Percentiles rank a stretch among this genome's conserved stretches.
These are phyloP conservation scores for Andrena fulva DNA, from an alignment of 2,888 invertebrate species.

Conservation along the genomic window DNA sequence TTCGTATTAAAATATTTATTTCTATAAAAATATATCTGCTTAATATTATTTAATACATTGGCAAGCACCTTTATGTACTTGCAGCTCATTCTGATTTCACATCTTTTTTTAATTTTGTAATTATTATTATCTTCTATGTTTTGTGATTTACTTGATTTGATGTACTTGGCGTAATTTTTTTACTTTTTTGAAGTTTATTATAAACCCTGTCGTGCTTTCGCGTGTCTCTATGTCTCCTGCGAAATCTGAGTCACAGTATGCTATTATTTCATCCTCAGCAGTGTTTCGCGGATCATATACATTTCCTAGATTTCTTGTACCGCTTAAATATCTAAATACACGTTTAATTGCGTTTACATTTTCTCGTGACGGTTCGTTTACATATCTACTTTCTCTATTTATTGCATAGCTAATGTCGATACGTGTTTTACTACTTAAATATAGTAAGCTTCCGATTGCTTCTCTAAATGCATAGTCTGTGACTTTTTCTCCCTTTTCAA, in stretches of 20 bases:
- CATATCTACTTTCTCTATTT: constrained; percentile 12
- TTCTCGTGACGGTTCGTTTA: background rate
- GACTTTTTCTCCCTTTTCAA: background rate
- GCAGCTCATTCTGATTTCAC: too few species aligned
- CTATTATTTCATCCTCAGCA: background rate
- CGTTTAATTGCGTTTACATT: constrained; percentile 11
- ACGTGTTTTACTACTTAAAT: background rate
- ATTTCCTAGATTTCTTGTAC: constrained; percentile 25
- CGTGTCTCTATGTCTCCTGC: background rate
- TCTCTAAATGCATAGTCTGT: background rate
- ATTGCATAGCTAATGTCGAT: constrained; percentile 1
- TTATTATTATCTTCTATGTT: too few species aligned
- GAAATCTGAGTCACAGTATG: background rate
- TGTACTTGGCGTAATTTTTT: too few species aligned
- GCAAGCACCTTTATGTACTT: too few species aligned
- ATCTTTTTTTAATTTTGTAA: too few species aligned
- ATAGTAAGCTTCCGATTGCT: constrained; percentile 17
- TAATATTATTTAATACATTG: too few species aligned
- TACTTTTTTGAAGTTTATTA: too few species aligned
- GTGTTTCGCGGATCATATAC: background rate
- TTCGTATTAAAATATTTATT: too few species aligned
- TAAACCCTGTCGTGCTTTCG: background rate
- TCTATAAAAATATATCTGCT: too few species aligned
- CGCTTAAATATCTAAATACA: constrained; percentile 12
- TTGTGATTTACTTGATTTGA: too few species aligned